A percentile compares a stretch with the other conserved stretches of the same genome.
Conservation (phyloP, 1,140 invertebrate genomes). For the Anadara kagoshimensis region DNA sequence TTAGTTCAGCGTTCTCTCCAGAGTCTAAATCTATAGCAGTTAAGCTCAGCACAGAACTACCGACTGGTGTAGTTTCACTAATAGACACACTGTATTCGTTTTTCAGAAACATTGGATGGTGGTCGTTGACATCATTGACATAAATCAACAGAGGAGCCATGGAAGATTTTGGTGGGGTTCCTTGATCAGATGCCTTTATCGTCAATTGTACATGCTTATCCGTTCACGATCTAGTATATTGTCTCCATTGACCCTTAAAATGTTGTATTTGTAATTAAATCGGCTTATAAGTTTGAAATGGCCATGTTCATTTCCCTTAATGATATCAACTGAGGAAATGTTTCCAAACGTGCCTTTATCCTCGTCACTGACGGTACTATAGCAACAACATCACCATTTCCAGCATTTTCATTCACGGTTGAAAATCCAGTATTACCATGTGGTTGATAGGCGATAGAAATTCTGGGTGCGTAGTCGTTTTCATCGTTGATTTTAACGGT, state of each 20-base stretch:
- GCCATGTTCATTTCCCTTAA: conserved; percentile 89
- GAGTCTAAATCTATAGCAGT: conserved; percentile 72
- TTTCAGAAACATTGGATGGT: conserved; percentile 88
- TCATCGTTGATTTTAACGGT: conserved; percentile 92
- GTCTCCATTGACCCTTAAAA: conserved; percentile 77
- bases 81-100: conserved; percentile 95
- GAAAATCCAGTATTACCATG: conserved; percentile 84
- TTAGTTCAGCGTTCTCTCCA: conserved; percentile 74
- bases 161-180: conserved; percentile 85
- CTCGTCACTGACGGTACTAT: conserved; percentile 92
- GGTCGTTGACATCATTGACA: conserved; percentile 96
- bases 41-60: conserved; percentile 87
- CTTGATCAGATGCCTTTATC: conserved; percentile 89
- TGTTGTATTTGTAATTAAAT: conserved; percentile 65
- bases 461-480: conserved; percentile 95
- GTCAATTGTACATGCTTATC: conserved; percentile 91
- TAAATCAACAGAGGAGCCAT: conserved; percentile 91
- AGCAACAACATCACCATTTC: conserved; percentile 90
- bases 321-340: conserved; percentile 82
- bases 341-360: conserved; percentile 94
- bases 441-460: conserved; percentile 89
- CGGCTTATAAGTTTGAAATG: conserved; percentile 89
- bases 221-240: conserved; percentile 85
- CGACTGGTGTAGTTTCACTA: conserved; percentile 88
- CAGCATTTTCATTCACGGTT: conserved; percentile 94